Base-by-base conservation (phyloP, 1,140 invertebrate species). In the Anthonomus grandis region DNA sequence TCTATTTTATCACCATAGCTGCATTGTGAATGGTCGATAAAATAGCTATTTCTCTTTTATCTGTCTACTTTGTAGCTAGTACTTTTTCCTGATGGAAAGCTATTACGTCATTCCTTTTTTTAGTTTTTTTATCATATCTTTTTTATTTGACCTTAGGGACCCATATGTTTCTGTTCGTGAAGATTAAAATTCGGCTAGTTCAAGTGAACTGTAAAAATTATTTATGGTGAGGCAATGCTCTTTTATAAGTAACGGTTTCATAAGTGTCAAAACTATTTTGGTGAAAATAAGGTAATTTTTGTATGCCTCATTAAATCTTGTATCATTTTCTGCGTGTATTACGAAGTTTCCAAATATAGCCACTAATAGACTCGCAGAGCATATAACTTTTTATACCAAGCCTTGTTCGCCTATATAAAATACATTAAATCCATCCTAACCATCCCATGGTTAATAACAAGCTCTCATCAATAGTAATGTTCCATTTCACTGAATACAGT, bases 361-460 rank as follows among this genome's bases (percentile, higher is more conserved):
- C 37, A 39, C 37, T 5, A 13, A 9, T n/a, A n/a, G n/a, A 39
- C 5, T 6, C 37, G 13, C 37, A 39, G 10, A 39, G 17, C 37
- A 39, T 39, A 13, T 39, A 39, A 39, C 13, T 39, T 39, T 39
- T 39, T 39, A 17, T 39, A 15, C 17, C 37, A 39, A 39, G 17
- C 17, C n/a, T n/a, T n/a, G n/a, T n/a, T n/a, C n/a, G n/a, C n/a
- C n/a, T n/a, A n/a, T n/a, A n/a, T n/a, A n/a, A n/a, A n/a, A n/a
- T n/a, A n/a, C n/a, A n/a, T n/a, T n/a, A n/a, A n/a, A n/a, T n/a
- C n/a, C n/a, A n/a, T n/a, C n/a, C n/a, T n/a, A n/a, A n/a, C n/a
- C n/a, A n/a, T n/a, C n/a, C n/a, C n/a, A n/a, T n/a, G n/a, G n/a
- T n/a, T n/a, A n/a, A n/a, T n/a, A n/a, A n/a, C n/a, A n/a, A n/a